phyloP scores from a whole-genome alignment of 1,140 invertebrate species.

The Drosophila virilis region DNA sequence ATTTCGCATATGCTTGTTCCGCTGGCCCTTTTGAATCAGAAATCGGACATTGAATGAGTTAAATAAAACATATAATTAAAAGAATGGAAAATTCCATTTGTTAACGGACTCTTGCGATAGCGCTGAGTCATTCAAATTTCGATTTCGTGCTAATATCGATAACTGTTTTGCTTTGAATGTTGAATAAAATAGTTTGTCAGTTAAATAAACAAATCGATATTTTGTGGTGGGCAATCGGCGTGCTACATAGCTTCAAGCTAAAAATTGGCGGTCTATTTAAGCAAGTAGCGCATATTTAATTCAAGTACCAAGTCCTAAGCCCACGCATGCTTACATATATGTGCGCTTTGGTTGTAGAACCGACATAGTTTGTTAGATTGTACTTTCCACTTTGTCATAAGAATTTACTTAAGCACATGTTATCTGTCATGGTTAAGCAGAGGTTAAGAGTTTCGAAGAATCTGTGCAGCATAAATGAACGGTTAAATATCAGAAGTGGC shows the following conservation, averaged over 20 bases:
- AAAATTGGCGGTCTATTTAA: not conserved
- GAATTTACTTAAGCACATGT: too few species aligned
- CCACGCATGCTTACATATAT: not conserved
- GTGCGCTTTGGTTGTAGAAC: too few species aligned
- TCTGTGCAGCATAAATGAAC: not conserved
- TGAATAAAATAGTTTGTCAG: not conserved
- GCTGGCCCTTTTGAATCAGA: too few species aligned
- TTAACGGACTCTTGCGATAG: not conserved
- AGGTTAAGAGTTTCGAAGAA: too few species aligned
- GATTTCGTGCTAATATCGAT: not conserved
- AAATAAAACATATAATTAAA: not conserved
- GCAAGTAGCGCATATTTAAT: not conserved
- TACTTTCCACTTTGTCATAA: too few species aligned
- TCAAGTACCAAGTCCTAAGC: not conserved
- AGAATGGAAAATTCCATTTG: too few species aligned
- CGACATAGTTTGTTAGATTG: too few species aligned
- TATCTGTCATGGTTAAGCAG: too few species aligned
- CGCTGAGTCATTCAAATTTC: not conserved
- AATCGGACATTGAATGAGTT: too few species aligned
- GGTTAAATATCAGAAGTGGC: constrained; percentile 3
- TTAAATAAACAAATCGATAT: not conserved
- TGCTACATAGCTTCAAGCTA: too few species aligned
- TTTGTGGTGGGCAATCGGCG: not conserved
- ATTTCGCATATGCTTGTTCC: too few species aligned
- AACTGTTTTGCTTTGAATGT: too few species aligned